Evolutionary conservation across 2,888 invertebrate species (phyloP).

Genomic region (Temnothorax ravouxi): DNA sequence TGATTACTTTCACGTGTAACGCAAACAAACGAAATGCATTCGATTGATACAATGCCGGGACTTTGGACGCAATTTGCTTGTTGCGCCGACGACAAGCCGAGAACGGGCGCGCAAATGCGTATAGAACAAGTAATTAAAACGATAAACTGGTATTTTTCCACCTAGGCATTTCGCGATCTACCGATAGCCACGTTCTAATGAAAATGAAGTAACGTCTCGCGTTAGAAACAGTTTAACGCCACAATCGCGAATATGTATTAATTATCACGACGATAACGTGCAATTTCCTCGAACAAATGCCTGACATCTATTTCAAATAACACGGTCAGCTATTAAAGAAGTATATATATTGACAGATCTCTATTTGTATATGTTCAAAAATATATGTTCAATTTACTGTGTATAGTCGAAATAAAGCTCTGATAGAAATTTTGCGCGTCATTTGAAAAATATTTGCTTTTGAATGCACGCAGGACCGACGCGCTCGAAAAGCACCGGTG

Average conservation of each 20-base stretch:
- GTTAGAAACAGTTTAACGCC: neutral
- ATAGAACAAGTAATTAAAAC: constrained; percentile 54
- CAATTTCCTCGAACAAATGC: neutral
- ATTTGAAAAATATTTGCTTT: constrained; percentile 31
- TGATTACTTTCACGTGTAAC: constrained; percentile 53
- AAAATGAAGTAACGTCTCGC: constrained; percentile 20
- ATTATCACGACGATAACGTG: neutral
- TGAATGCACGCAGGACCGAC: neutral
- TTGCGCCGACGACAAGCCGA: constrained; percentile 18
- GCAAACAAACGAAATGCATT: constrained; percentile 26
- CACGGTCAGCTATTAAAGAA: neutral
- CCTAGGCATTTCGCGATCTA: constrained; percentile 26
- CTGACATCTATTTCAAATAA: neutral
- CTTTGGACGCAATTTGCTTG: constrained; percentile 42
- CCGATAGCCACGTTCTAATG: constrained; percentile 6
- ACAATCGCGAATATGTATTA: neutral
- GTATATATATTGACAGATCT: neutral
- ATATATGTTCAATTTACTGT: neutral
- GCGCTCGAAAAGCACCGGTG: neutral
- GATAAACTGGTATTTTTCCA: constrained; percentile 46
- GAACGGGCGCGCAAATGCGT: neutral
- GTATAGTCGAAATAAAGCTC: neutral
- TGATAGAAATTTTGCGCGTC: neutral
- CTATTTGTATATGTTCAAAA: neutral
- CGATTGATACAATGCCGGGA: neutral